Percentiles rank a stretch among this genome's conserved stretches.
Conservation (phyloP, 2,797 vertebrate species). For the Pyrocephalus nanus region DNA sequence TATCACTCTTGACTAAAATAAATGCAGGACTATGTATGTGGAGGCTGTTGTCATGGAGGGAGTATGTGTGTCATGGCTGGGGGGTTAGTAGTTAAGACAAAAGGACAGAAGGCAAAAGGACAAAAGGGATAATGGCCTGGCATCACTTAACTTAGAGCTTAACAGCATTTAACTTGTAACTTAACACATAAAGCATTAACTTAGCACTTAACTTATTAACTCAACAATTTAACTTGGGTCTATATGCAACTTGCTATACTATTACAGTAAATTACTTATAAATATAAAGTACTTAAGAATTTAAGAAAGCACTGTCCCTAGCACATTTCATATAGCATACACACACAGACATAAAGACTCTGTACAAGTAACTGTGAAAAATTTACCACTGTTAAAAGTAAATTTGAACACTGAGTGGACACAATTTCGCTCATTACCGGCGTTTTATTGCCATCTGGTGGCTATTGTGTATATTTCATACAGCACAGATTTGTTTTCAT, state of each 20-base stretch:
- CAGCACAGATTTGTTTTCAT: accelerated
- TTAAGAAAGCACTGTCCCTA: neutral
- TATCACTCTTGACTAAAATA: neutral
- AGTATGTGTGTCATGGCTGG: too few species aligned
- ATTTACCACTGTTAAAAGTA: neutral
- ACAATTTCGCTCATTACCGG: neutral
- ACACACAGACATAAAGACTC: neutral
- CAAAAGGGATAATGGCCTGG: neutral
- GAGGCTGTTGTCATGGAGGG: neutral
- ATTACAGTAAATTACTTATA: neutral
- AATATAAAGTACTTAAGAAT: neutral
- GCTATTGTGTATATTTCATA: neutral
- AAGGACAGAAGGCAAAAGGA: neutral
- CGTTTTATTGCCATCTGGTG: constrained; percentile 52
- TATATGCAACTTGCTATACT: neutral
- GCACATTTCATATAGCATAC: neutral
- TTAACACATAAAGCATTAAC: neutral
- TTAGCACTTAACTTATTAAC: neutral
- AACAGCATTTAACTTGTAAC: neutral
- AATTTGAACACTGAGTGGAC: accelerated
- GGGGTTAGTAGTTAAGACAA: neutral
- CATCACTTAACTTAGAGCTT: neutral
- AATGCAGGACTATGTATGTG: neutral
- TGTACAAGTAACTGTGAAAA: neutral
- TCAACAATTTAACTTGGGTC: neutral